phyloP scores from a whole-genome alignment of 1,140 invertebrate genomes.

The Agraylea sexmaculata region DNA sequence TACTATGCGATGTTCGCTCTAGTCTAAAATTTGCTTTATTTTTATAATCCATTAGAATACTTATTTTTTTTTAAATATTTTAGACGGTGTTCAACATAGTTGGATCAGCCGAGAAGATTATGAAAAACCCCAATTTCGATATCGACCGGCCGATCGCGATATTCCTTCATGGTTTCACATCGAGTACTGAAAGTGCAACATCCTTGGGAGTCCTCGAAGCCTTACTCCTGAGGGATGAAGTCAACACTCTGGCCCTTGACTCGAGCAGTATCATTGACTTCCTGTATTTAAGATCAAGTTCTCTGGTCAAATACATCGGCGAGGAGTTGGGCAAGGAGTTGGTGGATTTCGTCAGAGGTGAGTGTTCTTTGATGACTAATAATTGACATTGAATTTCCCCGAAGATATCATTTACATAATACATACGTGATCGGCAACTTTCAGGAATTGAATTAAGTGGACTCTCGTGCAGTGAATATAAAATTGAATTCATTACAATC shows the following conservation, averaged over 20 bases:
- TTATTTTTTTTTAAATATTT: constrained; percentile 4
- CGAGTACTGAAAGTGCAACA: constrained; percentile 11
- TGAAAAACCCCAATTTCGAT: constrained; percentile 6
- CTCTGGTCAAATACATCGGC: constrained; percentile 33
- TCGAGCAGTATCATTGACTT: constrained; percentile 29
- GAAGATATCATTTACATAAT: too few relatives aligned
- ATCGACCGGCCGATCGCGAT: constrained; percentile 5
- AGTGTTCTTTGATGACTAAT: too few relatives aligned
- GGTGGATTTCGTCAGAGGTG: constrained; percentile 25
- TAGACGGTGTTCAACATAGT: constrained; percentile 11
- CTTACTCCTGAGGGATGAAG: constrained; percentile 18
- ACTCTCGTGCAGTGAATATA: too few relatives aligned
- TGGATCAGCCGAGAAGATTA: background rate
- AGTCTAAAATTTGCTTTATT: background rate
- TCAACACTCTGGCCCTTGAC: constrained; percentile 31
- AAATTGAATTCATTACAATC: too few relatives aligned
- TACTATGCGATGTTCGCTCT: background rate
- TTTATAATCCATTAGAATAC: background rate
- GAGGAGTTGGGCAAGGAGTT: constrained; percentile 26
- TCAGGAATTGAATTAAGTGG: too few relatives aligned
- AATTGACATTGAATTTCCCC: too few relatives aligned
- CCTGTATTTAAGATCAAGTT: constrained; percentile 32
- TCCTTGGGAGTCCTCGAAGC: constrained; percentile 11
- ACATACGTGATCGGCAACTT: too few relatives aligned
- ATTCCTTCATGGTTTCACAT: constrained; percentile 18